Conservation (phyloP, 2,888 invertebrate genomes). For the Nomada goodeniana region DNA sequence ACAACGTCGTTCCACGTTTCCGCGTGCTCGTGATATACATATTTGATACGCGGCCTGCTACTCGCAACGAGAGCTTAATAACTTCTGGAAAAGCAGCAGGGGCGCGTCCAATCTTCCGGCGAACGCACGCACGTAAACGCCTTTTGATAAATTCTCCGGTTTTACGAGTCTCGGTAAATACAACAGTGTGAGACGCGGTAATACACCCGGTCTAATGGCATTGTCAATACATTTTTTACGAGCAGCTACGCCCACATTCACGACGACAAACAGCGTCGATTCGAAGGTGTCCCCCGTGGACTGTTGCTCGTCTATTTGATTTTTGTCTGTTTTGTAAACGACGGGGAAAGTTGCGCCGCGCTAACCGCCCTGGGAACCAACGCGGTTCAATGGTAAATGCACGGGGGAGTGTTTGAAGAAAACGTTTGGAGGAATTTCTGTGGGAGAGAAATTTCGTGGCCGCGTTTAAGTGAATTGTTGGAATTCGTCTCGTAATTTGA, state of each 20-base stretch:
- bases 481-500: too few species aligned
- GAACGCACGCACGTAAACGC: conserved; percentile 4
- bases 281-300: not conserved
- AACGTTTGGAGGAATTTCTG: not conserved
- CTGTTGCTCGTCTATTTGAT: conserved; percentile 7
- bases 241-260: conserved; percentile 67
- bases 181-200: conserved; percentile 47
- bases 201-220: conserved; percentile 70
- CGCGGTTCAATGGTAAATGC: not conserved
- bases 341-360: conserved; percentile 28
- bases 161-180: conserved; percentile 68
- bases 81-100: conserved; percentile 15
- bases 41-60: not conserved
- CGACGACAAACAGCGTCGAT: conserved; percentile 68
- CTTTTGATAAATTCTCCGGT: conserved; percentile 60
- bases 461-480: too few species aligned
- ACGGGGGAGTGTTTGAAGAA: not conserved
- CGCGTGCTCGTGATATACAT: not conserved
- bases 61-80: conserved; percentile 35
- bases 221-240: conserved; percentile 74
- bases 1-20: not conserved
- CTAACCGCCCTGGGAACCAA: conserved; percentile 6
- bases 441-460: not conserved
- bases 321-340: conserved; percentile 34
- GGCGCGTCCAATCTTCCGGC: conserved; percentile 14